phyloP scores from a whole-genome alignment of 2,113 vertebrate genomes.

The Heloderma charlesbogerti region DNA sequence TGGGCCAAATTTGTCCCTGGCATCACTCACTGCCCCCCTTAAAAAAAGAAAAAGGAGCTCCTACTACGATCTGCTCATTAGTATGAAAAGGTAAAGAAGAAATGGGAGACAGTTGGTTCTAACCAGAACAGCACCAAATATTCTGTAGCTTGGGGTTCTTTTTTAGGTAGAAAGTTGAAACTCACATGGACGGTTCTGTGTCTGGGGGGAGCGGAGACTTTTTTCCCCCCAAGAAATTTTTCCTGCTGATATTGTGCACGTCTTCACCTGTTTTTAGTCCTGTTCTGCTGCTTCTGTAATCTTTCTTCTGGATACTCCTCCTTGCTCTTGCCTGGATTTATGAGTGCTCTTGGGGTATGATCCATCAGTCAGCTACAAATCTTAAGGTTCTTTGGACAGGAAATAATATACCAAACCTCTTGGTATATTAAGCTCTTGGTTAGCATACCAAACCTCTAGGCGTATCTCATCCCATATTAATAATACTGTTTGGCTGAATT shows the following conservation, averaged over 20 bases:
- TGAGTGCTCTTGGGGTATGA: too few species aligned
- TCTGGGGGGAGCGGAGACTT: too few species aligned
- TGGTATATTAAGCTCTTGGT: background rate
- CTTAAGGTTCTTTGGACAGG: background rate
- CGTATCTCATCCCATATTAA: background rate
- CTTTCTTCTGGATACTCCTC: too few species aligned
- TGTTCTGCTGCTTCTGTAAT: too few species aligned
- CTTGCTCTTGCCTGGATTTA: too few species aligned
- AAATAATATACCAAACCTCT: background rate
- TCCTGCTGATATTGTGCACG: too few species aligned
- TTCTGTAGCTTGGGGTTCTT: too few species aligned
- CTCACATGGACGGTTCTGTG: too few species aligned
- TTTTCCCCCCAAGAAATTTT: background rate
- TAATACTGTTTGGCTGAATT: background rate
- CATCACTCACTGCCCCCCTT: background rate
- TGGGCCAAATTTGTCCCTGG: conserved; percentile 3
- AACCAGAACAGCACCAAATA: background rate
- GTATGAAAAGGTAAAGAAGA: background rate
- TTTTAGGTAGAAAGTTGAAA: background rate
- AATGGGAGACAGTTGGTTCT: background rate
- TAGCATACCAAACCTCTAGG: too few species aligned
- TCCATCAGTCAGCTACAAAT: background rate
- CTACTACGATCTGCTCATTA: background rate
- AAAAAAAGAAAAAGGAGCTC: background rate
- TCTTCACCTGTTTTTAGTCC: too few species aligned